phyloP scores from a whole-genome alignment of 1,140 invertebrate species.

The Epicauta chinensis region DNA sequence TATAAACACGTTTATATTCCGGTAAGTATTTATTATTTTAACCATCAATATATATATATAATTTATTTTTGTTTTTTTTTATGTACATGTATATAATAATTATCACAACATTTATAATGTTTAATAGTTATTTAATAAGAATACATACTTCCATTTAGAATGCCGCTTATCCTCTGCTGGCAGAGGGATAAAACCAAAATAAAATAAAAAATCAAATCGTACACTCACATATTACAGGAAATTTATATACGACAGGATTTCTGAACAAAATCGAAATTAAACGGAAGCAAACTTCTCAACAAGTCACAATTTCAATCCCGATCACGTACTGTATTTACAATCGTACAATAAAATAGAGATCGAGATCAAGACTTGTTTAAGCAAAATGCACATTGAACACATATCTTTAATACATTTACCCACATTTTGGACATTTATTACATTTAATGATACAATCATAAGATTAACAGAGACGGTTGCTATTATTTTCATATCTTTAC shows the following conservation, averaged over 20 bases:
- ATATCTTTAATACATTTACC: conserved; percentile 9
- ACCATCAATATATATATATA: not conserved
- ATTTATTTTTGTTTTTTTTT: not conserved
- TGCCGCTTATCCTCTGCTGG: conserved; percentile 14
- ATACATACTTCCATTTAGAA: conserved; percentile 19
- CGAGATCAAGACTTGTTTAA: too few species aligned
- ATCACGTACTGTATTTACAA: too few species aligned
- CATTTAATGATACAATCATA: conserved; percentile 10
- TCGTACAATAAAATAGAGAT: too few species aligned
- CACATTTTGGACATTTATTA: conserved; percentile 10
- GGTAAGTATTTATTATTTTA: not conserved
- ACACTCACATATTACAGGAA: not conserved
- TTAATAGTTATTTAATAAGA: conserved; percentile 8
- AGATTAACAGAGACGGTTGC: not conserved
- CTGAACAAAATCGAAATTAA: too few species aligned
- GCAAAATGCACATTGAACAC: conserved; percentile 16
- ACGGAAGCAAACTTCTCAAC: too few species aligned
- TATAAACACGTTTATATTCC: not conserved
- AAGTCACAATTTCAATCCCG: too few species aligned
- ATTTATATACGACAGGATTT: too few species aligned
- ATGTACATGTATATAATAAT: not conserved
- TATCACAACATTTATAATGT: conserved; percentile 16
- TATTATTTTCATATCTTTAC: too few species aligned
- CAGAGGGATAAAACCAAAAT: conserved; percentile 11
- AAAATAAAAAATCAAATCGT: not conserved